phyloP scores from a whole-genome alignment of 1,140 invertebrate genomes.

The Chrysomallon squamiferum region DNA sequence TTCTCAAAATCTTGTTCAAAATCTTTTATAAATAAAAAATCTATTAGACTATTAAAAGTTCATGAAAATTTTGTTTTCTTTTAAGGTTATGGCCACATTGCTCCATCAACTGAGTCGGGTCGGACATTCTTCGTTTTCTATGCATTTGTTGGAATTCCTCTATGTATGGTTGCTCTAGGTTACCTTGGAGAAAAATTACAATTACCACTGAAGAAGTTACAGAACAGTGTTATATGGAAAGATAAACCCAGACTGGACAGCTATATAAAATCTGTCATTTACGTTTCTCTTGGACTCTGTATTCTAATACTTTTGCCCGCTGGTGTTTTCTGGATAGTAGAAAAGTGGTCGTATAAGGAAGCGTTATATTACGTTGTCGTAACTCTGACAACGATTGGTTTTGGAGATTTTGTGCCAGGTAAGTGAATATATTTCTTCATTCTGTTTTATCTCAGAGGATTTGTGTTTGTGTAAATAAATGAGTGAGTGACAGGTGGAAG shows the following conservation, averaged over 20 bases:
- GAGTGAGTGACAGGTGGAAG: too few relatives aligned
- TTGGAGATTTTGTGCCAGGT: constrained; percentile 27
- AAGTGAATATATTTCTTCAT: constrained; percentile 65
- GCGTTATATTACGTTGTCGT: constrained; percentile 38
- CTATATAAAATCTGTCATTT: background rate
- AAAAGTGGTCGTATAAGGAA: constrained; percentile 30
- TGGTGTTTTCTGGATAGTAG: constrained; percentile 8
- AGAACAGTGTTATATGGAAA: background rate
- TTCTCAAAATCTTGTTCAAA: too few relatives aligned
- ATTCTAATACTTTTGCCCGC: constrained; percentile 12
- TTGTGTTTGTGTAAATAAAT: too few relatives aligned
- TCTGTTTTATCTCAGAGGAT: too few relatives aligned
- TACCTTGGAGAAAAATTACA: background rate
- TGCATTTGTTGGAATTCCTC: background rate
- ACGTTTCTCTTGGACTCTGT: background rate
- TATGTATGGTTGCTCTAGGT: background rate
- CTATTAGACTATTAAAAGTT: too few relatives aligned
- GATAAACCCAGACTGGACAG: background rate
- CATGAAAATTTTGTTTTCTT: too few relatives aligned
- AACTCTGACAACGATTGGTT: constrained; percentile 37
- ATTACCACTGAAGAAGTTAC: background rate
- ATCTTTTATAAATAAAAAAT: too few relatives aligned
- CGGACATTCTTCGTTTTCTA: constrained; percentile 2
- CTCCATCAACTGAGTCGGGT: background rate
- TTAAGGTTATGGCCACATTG: background rate